A percentile compares a stretch with the other conserved stretches of the same genome.
These are phyloP conservation scores for Coenonympha arcania DNA, from an alignment of 2,888 invertebrate genomes.

Conservation along the genomic window DNA sequence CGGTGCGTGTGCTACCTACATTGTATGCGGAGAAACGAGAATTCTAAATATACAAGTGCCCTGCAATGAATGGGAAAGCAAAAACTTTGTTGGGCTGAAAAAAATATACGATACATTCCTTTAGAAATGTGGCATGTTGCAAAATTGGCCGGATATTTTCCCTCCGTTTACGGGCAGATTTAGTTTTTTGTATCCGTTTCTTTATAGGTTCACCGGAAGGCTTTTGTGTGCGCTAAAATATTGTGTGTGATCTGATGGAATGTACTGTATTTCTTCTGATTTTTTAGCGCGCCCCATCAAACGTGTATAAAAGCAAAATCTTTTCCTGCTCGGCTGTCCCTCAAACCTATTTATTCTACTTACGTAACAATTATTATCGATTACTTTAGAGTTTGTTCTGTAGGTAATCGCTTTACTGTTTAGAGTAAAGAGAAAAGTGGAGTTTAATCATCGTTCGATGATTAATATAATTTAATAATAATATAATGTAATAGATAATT, in stretches of 20 bases:
- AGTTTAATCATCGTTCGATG: no score
- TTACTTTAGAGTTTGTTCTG: no score
- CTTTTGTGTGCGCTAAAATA: slow-evolving; percentile 20
- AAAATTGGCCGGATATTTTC: slow-evolving; percentile 27
- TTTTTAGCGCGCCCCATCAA: no score
- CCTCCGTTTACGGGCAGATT: slow-evolving; percentile 27
- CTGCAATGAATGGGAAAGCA: slow-evolving; percentile 18
- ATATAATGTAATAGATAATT: no score
- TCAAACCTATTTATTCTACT: no score
- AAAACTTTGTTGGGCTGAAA: slow-evolving; percentile 18
- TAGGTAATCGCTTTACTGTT: no score
- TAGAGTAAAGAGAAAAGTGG: no score
- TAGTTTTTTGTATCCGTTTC: slow-evolving; percentile 29
- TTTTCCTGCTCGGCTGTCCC: no score
- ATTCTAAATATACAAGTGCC: background rate
- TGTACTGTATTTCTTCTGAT: background rate
- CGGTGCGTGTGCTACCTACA: no score
- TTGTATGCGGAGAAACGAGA: background rate
- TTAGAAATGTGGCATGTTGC: slow-evolving; percentile 22
- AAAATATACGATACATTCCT: slow-evolving; percentile 24
- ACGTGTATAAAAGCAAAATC: no score
- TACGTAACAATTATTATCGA: no score
- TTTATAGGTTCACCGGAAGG: slow-evolving; percentile 23
- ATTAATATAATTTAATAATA: no score
- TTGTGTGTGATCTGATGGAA: slow-evolving; percentile 17